Percentiles rank a stretch among this genome's conserved stretches.
These are phyloP conservation scores for Nyctalus aviator DNA, from an alignment of 2,797 vertebrate genomes.

Conservation along the genomic window DNA sequence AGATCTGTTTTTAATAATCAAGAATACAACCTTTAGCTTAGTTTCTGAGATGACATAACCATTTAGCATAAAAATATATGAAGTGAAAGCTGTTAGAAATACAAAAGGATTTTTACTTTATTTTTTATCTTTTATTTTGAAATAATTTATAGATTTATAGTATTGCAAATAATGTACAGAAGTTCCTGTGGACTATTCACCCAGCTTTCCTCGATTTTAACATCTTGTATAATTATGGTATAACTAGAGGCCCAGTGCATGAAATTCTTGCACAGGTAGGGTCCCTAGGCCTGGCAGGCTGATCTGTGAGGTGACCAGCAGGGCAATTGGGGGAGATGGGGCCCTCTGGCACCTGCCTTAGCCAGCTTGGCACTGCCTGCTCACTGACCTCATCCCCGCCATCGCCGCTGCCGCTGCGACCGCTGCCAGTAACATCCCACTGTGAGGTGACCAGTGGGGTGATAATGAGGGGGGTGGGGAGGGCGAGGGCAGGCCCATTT, in stretches of 20 bases:
- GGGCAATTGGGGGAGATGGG: fast-evolving
- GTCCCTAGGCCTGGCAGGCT: no score
- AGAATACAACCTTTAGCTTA: neutral
- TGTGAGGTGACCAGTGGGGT: no score
- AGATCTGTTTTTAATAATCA: neutral
- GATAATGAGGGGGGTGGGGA: no score
- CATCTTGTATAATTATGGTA: neutral
- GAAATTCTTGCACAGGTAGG: no score
- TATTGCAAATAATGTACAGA: neutral
- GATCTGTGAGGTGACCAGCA: no score
- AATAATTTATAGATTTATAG: neutral
- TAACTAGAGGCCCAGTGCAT: no score
- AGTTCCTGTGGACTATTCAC: neutral
- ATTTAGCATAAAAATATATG: neutral
- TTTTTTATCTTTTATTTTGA: neutral
- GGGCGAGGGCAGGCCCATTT: no score
- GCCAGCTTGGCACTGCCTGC: fast-evolving
- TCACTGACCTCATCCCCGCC: no score
- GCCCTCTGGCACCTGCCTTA: no score
- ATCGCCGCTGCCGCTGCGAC: no score
- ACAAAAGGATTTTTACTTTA: neutral
- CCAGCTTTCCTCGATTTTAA: neutral
- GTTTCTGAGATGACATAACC: neutral
- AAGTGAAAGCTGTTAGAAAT: neutral
- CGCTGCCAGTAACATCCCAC: no score